Conservation (phyloP, 1,140 invertebrate species). For the Nylanderia fulva region DNA sequence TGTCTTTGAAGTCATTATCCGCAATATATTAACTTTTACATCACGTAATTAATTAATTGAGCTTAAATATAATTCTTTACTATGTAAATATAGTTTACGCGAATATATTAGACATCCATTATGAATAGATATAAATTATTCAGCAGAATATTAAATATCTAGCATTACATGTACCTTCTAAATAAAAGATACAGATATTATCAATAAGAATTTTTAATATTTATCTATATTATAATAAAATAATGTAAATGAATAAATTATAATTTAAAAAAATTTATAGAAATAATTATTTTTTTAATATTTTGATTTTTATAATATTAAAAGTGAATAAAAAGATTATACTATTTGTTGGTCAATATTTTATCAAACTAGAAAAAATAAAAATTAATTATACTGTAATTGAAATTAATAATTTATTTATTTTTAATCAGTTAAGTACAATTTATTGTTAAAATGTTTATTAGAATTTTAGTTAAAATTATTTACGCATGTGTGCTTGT, state of each 20-base stretch:
- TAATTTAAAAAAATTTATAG: too few species aligned
- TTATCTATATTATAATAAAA: neutral
- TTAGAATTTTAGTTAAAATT: slow-evolving; percentile 3
- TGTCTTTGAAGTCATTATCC: slow-evolving; percentile 37
- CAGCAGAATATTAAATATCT: neutral
- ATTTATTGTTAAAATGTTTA: neutral
- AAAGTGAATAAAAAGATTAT: too few species aligned
- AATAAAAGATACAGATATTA: neutral
- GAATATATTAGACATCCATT: neutral
- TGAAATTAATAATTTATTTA: slow-evolving; percentile 20
- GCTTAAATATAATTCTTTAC: neutral
- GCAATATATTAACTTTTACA: slow-evolving; percentile 25
- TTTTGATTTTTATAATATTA: too few species aligned
- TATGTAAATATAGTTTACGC: neutral
- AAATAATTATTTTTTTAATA: too few species aligned
- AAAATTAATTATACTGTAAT: neutral
- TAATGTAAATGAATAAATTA: too few species aligned
- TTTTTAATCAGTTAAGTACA: neutral
- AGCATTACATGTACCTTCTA: neutral
- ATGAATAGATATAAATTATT: neutral
- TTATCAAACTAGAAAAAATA: neutral
- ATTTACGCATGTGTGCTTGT: neutral
- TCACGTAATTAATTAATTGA: slow-evolving; percentile 40
- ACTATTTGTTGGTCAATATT: too few species aligned
- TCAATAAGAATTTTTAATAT: slow-evolving; percentile 18